Evolutionary conservation across 2,797 vertebrate genomes (phyloP), one percentile per base, ranked within the genome.

Genomic region (Hirundo rustica): DNA sequence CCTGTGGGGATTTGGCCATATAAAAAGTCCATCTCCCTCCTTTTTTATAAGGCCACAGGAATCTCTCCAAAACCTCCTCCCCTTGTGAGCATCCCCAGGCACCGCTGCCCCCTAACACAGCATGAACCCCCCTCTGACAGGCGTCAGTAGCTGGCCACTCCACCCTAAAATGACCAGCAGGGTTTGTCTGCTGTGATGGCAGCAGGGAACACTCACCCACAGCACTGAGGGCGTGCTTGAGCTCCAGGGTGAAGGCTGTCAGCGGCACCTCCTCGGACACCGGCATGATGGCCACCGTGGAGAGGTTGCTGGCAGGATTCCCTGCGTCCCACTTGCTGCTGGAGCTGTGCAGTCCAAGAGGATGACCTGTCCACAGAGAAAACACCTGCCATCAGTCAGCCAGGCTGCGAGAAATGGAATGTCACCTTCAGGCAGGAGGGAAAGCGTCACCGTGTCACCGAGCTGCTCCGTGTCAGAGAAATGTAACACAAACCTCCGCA

Each of bases 231-330:
- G 99, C 99, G 0, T 99, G 99, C 89, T 99, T 98, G 57, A 99
- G 98, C 97, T 99, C 99, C 97, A 99, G 97, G 18, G 98, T 98
- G 71, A 99, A 99, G 95, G 99, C 97, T 0, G 98, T 98, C 29
- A 99, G 98, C 0, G 99, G 99, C 50, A 99, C 99, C 1, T 99
- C 99, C 53, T 99, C 99, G 1, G 99, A 99, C 71, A 98, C 99
- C 0, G 99, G 99, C 95, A 99, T 98, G 88, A 99, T 97, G 9
- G 99, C 97, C 57, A 99, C 99, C 0, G 99, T 99, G 93, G 99
- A 99, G 36, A 99, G 98, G 93, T 99, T 99, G 94, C 98, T 98
- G 40, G 98, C 98, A 1, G 98, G 98, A 75, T 98, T 99, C 27
- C 98, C 98, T 1, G 98, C 92, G 48, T 99, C 99, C 99, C 99